Base-by-base conservation (phyloP, 2,113 vertebrate genomes). In the Melanerpes aurifrons region DNA sequence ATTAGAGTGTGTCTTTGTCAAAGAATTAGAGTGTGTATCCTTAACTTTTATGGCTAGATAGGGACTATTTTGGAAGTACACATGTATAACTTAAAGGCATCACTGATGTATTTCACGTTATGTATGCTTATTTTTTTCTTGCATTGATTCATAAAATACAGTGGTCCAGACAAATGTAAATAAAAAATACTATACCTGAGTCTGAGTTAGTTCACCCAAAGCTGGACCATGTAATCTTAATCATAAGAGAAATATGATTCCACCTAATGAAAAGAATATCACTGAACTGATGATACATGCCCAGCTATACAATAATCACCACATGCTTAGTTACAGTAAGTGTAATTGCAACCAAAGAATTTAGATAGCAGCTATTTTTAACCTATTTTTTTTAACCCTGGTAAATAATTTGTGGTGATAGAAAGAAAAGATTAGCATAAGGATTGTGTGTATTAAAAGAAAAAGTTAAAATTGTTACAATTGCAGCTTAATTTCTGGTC, bases 401-500 rank as follows among this genome's bases (percentile, higher is more conserved):
- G 19, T 78, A 37, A 92, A 20, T 89, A 77, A 56, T 91, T 73
- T 53, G 4, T 80, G 66, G 79, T 67, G 54, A 6, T 20, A 31
- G 58, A 35, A 75, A 87, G 57, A 69, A 79, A 79, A 53, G 2
- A 31, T 54, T 24, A 48, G 28, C 24, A 4, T 74, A 66, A 58
- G 25, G 73, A 62, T 73, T 73, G 7, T 47, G 14, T 82, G 20
- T 48, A 47, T 12, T 57, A 10, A 40, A 8, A 63, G 69, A 72
- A 64, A 16, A 15, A 5, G 29, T 77, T 45, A 24, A 50, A 53
- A 24, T 56, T 77, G n/a, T 57, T 56, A 24, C 11, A 54, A 35
- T 87, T 91, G 82, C 48, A 35, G 18, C 93, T 97, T 29, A 81
- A 25, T 68, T 94, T 73, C 53, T 93, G 22, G 71, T 73, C 35